Evolutionary conservation across 2,888 invertebrate genomes (phyloP).

Genomic region (Cynaeus angustus): DNA sequence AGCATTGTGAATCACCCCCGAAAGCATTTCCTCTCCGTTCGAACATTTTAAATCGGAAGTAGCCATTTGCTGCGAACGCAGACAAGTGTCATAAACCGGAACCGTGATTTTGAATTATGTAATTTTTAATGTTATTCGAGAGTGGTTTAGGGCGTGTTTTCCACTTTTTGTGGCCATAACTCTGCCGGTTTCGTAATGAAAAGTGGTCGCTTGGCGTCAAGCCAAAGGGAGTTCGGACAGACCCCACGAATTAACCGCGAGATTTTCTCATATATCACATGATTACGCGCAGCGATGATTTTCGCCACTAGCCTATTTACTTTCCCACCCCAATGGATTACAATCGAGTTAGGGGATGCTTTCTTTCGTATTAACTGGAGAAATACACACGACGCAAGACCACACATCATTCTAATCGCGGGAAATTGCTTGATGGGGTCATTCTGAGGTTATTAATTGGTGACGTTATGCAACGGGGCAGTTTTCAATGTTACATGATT

Average conservation of each 20-base stretch:
- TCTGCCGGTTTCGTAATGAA: slow-evolving; percentile 55
- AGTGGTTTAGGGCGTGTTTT: slow-evolving; percentile 60
- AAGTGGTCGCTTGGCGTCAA: slow-evolving; percentile 60
- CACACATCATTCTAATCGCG: slow-evolving; percentile 50
- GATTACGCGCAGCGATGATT: slow-evolving; percentile 70
- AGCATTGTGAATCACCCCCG: slow-evolving; percentile 55
- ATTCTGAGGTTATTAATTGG: slow-evolving; percentile 31
- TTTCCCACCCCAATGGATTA: slow-evolving; percentile 62
- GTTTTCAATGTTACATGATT: slow-evolving; percentile 4
- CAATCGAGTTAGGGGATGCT: slow-evolving; percentile 52
- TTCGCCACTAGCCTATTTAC: slow-evolving; percentile 68
- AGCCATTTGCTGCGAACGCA: slow-evolving; percentile 67
- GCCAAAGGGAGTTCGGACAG: slow-evolving; percentile 56
- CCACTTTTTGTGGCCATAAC: slow-evolving; percentile 56
- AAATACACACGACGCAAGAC: slow-evolving; percentile 47
- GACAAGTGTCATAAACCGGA: slow-evolving; percentile 69
- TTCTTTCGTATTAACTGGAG: slow-evolving; percentile 51
- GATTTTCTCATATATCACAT: slow-evolving; percentile 68
- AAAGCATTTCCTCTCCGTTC: slow-evolving; percentile 55
- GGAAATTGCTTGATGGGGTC: slow-evolving; percentile 46
- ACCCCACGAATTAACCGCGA: slow-evolving; percentile 69
- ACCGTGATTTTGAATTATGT: slow-evolving; percentile 70
- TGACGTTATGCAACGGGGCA: slow-evolving; percentile 6
- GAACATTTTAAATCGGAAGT: slow-evolving; percentile 69
- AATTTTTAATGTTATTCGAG: slow-evolving; percentile 66